Base-by-base conservation (phyloP, 2,113 vertebrate species). In the Pica pica region DNA sequence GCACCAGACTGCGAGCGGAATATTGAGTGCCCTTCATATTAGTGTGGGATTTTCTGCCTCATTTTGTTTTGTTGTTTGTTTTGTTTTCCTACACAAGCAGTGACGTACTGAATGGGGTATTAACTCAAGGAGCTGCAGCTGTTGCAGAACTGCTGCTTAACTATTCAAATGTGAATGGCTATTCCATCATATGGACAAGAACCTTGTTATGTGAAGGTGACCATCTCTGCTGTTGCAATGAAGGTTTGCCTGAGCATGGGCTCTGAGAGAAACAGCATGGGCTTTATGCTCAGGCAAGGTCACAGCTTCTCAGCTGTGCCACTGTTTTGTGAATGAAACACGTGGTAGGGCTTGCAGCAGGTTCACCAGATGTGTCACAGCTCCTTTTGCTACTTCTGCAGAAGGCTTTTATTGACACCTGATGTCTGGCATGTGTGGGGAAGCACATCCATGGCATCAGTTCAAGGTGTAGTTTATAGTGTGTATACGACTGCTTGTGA, bases 21-120 rank as follows among this genome's bases (percentile, higher is more conserved):
- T 64, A 19, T 2, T 52, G n/a, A 5, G 16, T 37, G 11, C 27
- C 16, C 17, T 83, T 70, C 18, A 30, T 27, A n/a, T 47, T 16
- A 17, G 3, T 4, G 6, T 31, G 42, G 7, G 1, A 0, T 8
- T 82, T 57, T 55, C n/a, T 55, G 56, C 24, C 65, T 55, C 37
- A 60, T 41, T 77, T 30, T 49, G 3, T n/a, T 64, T 59, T 19
- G 7, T 28, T 78, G 27, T 24, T 69, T 44, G 11, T 42, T 64
- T 67, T 33, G 2, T 52, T 77, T 59, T 55, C 35, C 35, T 60
- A 21, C 22, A 7, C 21, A 15, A 83, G 10, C 22, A 37, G 11
- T 24, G 63, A 79, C 47, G 18, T 78, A 24, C 20, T 57, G 55
- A 10, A 28, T 23, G 10, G 47, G n/a, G 5, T 30, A 49, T 44